Evolutionary conservation across 2,888 invertebrate species (phyloP), one percentile per base, ranked within the genome.

Genomic region (Lithophane socia): DNA sequence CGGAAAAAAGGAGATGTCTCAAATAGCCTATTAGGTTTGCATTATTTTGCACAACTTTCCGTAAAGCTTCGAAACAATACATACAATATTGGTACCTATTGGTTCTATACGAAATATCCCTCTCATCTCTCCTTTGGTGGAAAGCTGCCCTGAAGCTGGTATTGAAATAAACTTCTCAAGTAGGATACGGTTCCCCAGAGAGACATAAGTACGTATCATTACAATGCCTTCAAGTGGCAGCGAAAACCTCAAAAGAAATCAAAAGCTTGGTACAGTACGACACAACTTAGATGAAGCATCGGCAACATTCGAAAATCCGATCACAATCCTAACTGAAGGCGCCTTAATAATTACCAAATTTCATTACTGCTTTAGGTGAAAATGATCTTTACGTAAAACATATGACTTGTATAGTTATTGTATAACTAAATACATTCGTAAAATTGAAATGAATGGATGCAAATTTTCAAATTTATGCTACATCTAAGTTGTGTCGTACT

Each of bases 121-220:
- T 18, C 10, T 56, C 4, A 18, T 24, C 52, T 54, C 29, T 1
- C 10, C 18, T 63, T 49, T 63, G 3, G 13, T 42, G 12, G 3
- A 58, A 52, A 65, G 13, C 12, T 16, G 37, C 12, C 24, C 1
- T 42, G 18, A 63, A 73, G 16, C 42, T 29, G 44, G 24, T 61
- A 75, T 63, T 83, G n/a, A 52, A 77, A 71, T 83, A 63, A 63
- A 54, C 8, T 60, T 60, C 13, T 65, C 44, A 44, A 84, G 66
- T 60, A 37, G 52, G n/a, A 58, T 61, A 56, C 9, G 16, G 12
- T 58, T 2, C 16, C 44, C 44, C 9, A 24, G 61, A 67, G 54
- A 42, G 9, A 68, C 64, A 21, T 42, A 61, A 58, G 68, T 65
- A 54, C 24, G 42, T 60, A 56, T 18, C 52, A 54, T 75, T 69